Percentiles rank a stretch among this genome's conserved stretches.
phyloP scores from a whole-genome alignment of 2,888 invertebrate species.

The Pardosa pseudoannulata region DNA sequence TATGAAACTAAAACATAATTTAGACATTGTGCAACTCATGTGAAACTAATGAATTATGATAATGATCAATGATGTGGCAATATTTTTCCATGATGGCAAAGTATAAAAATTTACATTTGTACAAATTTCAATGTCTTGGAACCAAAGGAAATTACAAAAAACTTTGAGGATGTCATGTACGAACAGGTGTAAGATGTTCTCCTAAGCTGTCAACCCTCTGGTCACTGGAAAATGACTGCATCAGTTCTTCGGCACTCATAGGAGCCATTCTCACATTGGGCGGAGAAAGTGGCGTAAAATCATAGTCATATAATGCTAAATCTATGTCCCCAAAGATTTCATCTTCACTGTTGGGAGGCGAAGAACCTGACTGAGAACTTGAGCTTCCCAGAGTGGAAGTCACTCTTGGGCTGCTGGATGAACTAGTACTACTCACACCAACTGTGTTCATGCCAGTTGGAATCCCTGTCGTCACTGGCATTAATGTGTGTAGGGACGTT shows the following conservation, averaged over 20 bases:
- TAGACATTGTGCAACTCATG: slow-evolving; percentile 11
- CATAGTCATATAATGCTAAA: slow-evolving; percentile 80
- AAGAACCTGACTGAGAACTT: slow-evolving; percentile 64
- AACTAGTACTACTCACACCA: slow-evolving; percentile 28
- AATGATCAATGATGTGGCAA: slow-evolving; percentile 46
- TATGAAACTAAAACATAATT: neutral
- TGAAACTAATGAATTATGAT: slow-evolving; percentile 12
- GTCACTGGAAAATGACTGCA: slow-evolving; percentile 69
- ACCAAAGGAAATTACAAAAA: slow-evolving; percentile 2
- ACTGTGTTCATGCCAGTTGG: slow-evolving; percentile 33
- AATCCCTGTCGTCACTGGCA: slow-evolving; percentile 61
- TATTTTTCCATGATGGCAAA: slow-evolving; percentile 49
- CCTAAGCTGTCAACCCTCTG: slow-evolving; percentile 36
- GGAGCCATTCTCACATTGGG: slow-evolving; percentile 77
- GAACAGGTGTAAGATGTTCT: slow-evolving; percentile 57
- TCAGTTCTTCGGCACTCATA: slow-evolving; percentile 78
- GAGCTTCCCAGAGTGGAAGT: slow-evolving; percentile 32
- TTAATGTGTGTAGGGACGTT: slow-evolving; percentile 68
- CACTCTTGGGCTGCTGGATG: slow-evolving; percentile 49
- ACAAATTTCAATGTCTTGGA: slow-evolving; percentile 47
- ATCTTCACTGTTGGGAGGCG: slow-evolving; percentile 71
- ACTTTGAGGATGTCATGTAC: slow-evolving; percentile 52
- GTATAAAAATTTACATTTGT: slow-evolving; percentile 55
- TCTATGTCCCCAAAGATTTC: slow-evolving; percentile 80
- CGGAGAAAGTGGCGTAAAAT: slow-evolving; percentile 78